phyloP scores from a whole-genome alignment of 2,888 invertebrate genomes.

The Strigamia maritima region DNA sequence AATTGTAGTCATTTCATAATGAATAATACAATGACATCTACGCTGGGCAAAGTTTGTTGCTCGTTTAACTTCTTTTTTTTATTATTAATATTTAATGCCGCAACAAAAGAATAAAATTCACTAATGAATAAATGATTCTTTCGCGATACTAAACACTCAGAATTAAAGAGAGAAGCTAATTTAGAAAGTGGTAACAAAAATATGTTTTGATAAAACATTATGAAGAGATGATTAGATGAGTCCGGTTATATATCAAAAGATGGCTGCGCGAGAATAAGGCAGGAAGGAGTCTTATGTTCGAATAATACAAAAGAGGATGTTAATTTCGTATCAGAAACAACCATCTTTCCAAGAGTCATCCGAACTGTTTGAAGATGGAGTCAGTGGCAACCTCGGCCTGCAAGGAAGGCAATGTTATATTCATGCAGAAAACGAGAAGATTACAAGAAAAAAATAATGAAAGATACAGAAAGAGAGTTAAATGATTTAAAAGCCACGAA shows the following conservation, averaged over 20 bases:
- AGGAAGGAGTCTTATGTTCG: slow-evolving; percentile 6
- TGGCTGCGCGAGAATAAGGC: slow-evolving; percentile 23
- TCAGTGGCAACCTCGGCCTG: not conserved
- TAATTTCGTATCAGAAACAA: slow-evolving; percentile 38
- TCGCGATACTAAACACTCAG: not conserved
- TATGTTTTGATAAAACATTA: not conserved
- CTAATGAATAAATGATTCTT: no score
- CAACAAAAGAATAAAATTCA: no score
- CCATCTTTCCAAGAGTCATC: slow-evolving; percentile 43
- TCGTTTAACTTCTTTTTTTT: no score
- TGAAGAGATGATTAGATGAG: not conserved
- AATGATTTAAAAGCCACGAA: no score
- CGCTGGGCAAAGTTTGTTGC: not conserved
- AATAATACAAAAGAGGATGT: not conserved
- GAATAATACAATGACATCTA: not conserved
- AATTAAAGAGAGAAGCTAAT: not conserved
- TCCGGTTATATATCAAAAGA: slow-evolving; percentile 7
- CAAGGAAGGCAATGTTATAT: slow-evolving; percentile 2
- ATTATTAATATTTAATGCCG: no score
- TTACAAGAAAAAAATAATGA: no score
- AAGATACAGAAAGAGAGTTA: no score
- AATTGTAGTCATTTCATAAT: not conserved
- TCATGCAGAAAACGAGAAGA: not conserved
- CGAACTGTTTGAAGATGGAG: slow-evolving; percentile 31
- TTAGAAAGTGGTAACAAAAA: not conserved